Evolutionary conservation across 2,797 vertebrate genomes (phyloP), one percentile per base, ranked within the genome.

Genomic region (Chromobotia macracanthus): DNA sequence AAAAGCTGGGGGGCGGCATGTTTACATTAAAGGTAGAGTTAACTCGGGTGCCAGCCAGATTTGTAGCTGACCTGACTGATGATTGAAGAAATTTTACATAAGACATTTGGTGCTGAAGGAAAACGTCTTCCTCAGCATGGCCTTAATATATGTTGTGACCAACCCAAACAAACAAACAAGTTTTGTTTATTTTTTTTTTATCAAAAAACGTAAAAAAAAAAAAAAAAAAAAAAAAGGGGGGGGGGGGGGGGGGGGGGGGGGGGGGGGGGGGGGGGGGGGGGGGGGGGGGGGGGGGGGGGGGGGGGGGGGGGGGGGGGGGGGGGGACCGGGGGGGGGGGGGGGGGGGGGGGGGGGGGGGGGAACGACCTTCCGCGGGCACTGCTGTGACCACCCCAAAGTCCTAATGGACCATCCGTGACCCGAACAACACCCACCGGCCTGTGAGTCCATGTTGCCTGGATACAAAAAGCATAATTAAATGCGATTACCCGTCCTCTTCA

Each of bases 381-480:
- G 80, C 85, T 79, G 84, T 41, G 75, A 79, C 84, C 82, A 83
- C 69, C 53, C 61, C 67, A 69, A 72, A 80, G 72, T 80, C 80
- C 75, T 84, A 83, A 86, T 85, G 91, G 88, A 85, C 84, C 81
- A 81, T 80, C 82, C 65, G 82, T 86, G 72, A 56, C 81, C 82
- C 87, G 87, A 81, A 90, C 87, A 90, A 86, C 88, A 88, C 89
- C 90, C 87, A 90, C 82, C 88, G 84, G 76, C 79, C 86, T 87
- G 83, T 89, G 88, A 87, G 83, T 84, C 85, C 83, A 53, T 71
- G 94, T 94, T 94, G 94, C 94, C 90, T 91, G 88, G 94, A 91
- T 91, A 94, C 94, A 94, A 92, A 94, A 93, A 93, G 93, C 92
- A 90, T 91, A 88, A 93, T 94, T 92, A 92, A 82, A 85, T 82